Evolutionary conservation across 2,113 vertebrate species (phyloP), one percentile per base, ranked within the genome.

Genomic region (Siniperca knerii): DNA sequence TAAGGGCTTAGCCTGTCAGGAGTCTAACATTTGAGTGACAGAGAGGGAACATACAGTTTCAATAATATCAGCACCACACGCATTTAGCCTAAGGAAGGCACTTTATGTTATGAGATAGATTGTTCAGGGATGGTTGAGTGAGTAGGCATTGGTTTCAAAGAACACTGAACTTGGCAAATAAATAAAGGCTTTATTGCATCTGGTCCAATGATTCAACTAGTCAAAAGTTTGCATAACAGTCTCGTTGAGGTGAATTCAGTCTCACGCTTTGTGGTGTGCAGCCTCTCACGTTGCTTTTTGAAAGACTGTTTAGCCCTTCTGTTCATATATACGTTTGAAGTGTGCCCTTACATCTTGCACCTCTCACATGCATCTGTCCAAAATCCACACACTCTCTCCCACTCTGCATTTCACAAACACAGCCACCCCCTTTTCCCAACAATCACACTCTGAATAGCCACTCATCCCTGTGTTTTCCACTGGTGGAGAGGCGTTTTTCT

Each of bases 1-100:
- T 92, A 92, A 86, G 77, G 69, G 89, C 91, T 94, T 92, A 92
- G 77, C 57, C 87, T 93, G 90, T 92, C 82, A 78, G 79, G 74
- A 89, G 77, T 62, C 50, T 83, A 62, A 15, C 80, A 65, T 84
- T 67, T 81, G 83, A 91, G 83, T 90, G 91, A 80, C 87, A 71
- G 73, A 70, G 75, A 62, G 68, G 57, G 23, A 62, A 66, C 70
- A 44, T 67, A 77, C 55, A 68, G 73, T 79, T 87, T 87, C 66
- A 87, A 72, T 80, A 57, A 79, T 74, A 70, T 80, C 74, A 74
- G 68, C 55, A 16, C 23, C 48, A 40, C 79, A 81, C 10, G 2
- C 71, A 60, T 78, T 78, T 77, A 64, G 67, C 62, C 58, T 60
- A 21, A 76, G 68, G 55, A 82, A 71, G 11, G 33, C 1, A 57